Conservation (phyloP, 2,888 invertebrate genomes). For the Drosophila siamana region DNA sequence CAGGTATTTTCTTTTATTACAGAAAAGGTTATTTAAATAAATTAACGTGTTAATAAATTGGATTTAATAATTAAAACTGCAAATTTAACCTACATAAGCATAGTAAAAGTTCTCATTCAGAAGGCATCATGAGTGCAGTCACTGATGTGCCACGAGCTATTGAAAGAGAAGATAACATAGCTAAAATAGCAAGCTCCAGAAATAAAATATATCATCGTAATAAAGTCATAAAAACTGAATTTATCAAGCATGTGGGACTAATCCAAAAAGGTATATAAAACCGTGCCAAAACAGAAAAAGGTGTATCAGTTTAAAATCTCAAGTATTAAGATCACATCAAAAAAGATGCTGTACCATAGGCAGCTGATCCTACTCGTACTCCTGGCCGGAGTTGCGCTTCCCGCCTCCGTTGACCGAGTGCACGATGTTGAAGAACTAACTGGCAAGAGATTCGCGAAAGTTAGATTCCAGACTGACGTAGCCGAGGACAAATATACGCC, state of each 20-base stretch:
- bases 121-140: background rate
- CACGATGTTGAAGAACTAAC: constrained; percentile 31
- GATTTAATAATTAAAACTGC: background rate
- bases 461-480: constrained; percentile 2
- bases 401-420: background rate
- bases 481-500: constrained; percentile 56
- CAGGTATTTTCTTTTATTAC: background rate
- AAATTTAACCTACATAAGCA: background rate
- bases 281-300: background rate
- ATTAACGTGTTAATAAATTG: background rate
- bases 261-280: constrained; percentile 32
- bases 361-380: constrained; percentile 15
- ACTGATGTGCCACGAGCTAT: constrained; percentile 6
- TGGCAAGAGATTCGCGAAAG: background rate
- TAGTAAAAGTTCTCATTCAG: background rate
- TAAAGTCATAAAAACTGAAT: constrained; percentile 17
- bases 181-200: background rate
- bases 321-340: background rate
- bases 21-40: background rate
- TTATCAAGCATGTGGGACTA: constrained; percentile 18
- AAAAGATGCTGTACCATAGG: constrained; percentile 25
- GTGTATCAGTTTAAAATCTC: constrained; percentile 20
- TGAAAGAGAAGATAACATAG: constrained; percentile 10
- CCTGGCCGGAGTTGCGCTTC: constrained; percentile 10
- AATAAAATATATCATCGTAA: background rate